Percentiles rank a stretch among this genome's conserved stretches.
Evolutionary conservation across 2,113 vertebrate species (phyloP).

Genomic region (Ciconia stormi): DNA sequence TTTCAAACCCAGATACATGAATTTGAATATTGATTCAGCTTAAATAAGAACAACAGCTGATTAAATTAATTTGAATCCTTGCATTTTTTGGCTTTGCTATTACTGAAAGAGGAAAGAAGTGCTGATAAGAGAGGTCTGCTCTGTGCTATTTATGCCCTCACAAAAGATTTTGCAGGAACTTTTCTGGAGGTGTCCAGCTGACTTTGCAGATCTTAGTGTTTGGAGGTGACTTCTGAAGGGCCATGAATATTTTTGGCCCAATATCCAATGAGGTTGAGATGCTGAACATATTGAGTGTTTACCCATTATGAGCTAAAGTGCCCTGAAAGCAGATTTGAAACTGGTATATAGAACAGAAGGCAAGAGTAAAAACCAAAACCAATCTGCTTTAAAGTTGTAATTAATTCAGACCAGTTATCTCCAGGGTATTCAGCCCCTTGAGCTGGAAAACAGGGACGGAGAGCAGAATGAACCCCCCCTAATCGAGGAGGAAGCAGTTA

Average conservation of each 20-base stretch:
- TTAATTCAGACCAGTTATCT: neutral
- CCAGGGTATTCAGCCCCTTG: no score
- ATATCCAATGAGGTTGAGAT: neutral
- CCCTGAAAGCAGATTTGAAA: conserved; percentile 23
- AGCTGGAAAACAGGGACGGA: no score
- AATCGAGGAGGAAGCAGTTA: no score
- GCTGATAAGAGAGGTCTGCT: neutral
- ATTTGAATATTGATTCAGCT: conserved; percentile 14
- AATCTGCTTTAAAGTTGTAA: conserved; percentile 14
- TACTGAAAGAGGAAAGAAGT: neutral
- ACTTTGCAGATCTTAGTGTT: neutral
- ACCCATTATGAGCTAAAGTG: neutral
- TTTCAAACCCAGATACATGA: neutral
- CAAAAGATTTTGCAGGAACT: neutral
- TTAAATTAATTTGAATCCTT: neutral
- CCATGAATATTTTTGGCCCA: neutral
- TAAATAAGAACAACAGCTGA: neutral
- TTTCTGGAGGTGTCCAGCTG: neutral
- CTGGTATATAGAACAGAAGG: conserved; percentile 17
- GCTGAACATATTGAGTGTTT: neutral
- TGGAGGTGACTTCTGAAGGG: neutral
- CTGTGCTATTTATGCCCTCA: neutral
- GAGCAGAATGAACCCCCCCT: no score
- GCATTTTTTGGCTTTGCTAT: neutral
- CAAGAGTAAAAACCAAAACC: neutral